These are phyloP conservation scores for Notechis scutatus DNA, from an alignment of 2,113 vertebrate genomes.

Conservation along the genomic window DNA sequence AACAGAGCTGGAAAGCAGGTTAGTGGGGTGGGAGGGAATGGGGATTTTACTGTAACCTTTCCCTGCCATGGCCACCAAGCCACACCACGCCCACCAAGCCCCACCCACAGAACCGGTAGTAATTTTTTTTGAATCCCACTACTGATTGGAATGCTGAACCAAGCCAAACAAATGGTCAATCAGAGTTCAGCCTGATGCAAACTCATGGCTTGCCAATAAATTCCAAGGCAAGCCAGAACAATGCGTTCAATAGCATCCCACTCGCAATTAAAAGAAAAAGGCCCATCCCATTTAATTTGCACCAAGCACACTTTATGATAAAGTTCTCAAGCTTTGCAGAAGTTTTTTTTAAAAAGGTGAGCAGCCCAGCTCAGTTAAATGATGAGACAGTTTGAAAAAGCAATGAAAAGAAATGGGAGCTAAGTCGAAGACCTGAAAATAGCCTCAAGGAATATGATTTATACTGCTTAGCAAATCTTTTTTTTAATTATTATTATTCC, in stretches of 20 bases:
- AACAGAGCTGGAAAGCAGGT: too few species aligned
- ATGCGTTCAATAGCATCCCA: constrained; percentile 51
- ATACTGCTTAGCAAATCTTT: background rate
- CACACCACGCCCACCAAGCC: too few species aligned
- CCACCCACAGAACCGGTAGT: too few species aligned
- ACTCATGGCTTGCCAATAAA: constrained; percentile 66
- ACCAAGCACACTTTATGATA: constrained; percentile 30
- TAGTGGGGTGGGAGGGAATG: too few species aligned
- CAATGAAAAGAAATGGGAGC: background rate
- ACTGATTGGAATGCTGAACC: constrained; percentile 30
- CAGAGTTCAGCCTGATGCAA: constrained; percentile 66
- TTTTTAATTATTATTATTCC: background rate
- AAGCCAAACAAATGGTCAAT: constrained; percentile 57
- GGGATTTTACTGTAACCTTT: too few species aligned
- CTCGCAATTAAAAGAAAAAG: constrained; percentile 57
- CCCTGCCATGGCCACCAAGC: too few species aligned
- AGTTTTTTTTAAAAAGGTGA: background rate
- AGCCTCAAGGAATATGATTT: background rate
- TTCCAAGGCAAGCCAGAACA: constrained; percentile 54
- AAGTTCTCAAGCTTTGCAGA: constrained; percentile 3
- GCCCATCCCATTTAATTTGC: constrained; percentile 46
- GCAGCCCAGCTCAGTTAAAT: constrained; percentile 12
- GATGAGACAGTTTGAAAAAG: background rate
- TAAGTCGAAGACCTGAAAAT: background rate
- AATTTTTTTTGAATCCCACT: too few species aligned